Evolutionary conservation across 2,797 vertebrate genomes (phyloP), one percentile per base, ranked within the genome.

Genomic region (Masticophis lateralis): DNA sequence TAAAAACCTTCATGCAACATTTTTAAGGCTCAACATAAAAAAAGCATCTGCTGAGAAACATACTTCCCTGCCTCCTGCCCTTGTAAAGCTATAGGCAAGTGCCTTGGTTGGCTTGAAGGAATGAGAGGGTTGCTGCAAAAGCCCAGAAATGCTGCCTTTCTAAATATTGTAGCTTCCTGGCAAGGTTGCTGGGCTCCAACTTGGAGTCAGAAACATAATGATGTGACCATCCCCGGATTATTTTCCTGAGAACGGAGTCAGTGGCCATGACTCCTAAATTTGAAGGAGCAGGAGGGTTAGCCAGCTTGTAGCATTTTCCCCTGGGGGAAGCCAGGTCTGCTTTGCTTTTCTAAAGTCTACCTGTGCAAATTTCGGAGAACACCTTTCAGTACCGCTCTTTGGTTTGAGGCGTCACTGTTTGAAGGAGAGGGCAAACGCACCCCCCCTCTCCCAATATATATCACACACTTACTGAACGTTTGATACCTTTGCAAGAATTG

Each of bases 1-100:
- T 93, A 94, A 0, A 18, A 91, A 56, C 87, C 51, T 93, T 93
- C 91, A 91, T 86, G 90, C 86, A 95, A 95, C 90, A 92, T 93
- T 94, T 94, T 88, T 57, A 94, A 91, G 90, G 83, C 61, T 83
- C n/a, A n/a, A 32, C 16, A 94, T 59, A 74, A 61, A 91, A 53
- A 91, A 53, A 60, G 88, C 20, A 37, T 16, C 56, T 55, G 91
- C 88, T 32, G n/a, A 79, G 95, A 53, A 53, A 55, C 88, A 66
- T 69, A 51, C 90, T n/a, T 32, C 91, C 88, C 90, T 83, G 25
- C 27, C 27, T 63, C 60, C 88, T 25, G n/a, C 93, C 56, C 92
- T 91, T 93, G 86, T 79, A 94, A 92, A 53, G 92, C 93, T 92
- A 92, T n/a, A 93, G 66, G 56, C 43, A 60, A 60, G 25, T 28